phyloP scores from a whole-genome alignment of 1,140 invertebrate species.

The Phortica variegata region DNA sequence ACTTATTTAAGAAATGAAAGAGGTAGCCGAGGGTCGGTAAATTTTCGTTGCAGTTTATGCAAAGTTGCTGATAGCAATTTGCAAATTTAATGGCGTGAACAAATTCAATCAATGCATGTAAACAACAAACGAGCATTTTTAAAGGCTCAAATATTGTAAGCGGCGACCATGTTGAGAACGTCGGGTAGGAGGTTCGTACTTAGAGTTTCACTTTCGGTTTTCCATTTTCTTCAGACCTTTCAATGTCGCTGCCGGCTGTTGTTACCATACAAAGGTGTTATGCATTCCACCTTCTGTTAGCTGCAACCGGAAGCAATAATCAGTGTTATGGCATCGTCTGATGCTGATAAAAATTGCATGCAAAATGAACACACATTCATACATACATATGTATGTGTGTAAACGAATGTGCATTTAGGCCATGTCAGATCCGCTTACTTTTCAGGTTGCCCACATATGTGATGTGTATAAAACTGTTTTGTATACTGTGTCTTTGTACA shows the following conservation, averaged over 20 bases:
- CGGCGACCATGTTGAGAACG: slow-evolving; percentile 15
- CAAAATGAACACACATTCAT: too few relatives aligned
- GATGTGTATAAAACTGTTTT: too few relatives aligned
- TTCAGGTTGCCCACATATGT: too few relatives aligned
- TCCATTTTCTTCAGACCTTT: neutral
- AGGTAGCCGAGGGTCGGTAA: too few relatives aligned
- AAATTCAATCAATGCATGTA: slow-evolving; percentile 57
- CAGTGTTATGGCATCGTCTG: slow-evolving; percentile 37
- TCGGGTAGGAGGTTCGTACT: slow-evolving; percentile 7
- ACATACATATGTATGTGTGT: too few relatives aligned
- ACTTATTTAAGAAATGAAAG: too few relatives aligned
- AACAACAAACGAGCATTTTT: slow-evolving; percentile 34
- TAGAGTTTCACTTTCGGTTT: neutral
- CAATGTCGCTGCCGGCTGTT: neutral
- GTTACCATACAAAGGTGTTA: neutral
- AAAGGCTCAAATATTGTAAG: too few relatives aligned
- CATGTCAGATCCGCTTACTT: too few relatives aligned
- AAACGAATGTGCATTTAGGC: too few relatives aligned
- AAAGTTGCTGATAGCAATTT: slow-evolving; percentile 56
- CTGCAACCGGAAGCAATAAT: slow-evolving; percentile 39
- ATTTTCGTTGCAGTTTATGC: slow-evolving; percentile 46
- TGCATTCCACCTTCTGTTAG: slow-evolving; percentile 15
- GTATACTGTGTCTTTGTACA: too few relatives aligned
- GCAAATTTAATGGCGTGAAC: slow-evolving; percentile 57
- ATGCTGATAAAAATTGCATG: slow-evolving; percentile 39